phyloP scores from a whole-genome alignment of 1,140 invertebrate genomes.

The Drosophila kepulauana region DNA sequence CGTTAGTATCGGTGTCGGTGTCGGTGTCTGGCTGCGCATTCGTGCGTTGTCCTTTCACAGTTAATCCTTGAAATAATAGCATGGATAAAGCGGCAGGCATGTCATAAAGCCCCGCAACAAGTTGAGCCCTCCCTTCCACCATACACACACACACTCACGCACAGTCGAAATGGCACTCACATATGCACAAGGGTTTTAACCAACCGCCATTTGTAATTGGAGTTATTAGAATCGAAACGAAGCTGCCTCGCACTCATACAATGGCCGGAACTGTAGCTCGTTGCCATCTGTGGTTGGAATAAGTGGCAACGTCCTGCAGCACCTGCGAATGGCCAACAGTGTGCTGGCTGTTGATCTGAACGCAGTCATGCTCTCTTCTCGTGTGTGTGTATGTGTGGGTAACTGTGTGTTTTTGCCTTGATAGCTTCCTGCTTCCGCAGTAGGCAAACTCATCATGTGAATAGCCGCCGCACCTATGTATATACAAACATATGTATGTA shows the following conservation, averaged over 20 bases:
- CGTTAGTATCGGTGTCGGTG: not conserved
- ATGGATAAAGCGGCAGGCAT: conserved; percentile 71
- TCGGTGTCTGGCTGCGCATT: conserved; percentile 48
- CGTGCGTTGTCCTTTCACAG: conserved; percentile 72
- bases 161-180: conserved; percentile 5
- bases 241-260: conserved; percentile 34
- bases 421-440: conserved; percentile 77
- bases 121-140: conserved; percentile 62
- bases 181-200: conserved; percentile 67
- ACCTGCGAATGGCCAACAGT: conserved; percentile 45
- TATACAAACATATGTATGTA: no score
- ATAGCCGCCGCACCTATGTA: conserved; percentile 46
- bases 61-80: conserved; percentile 82
- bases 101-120: conserved; percentile 80
- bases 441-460: conserved; percentile 77
- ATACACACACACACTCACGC: conserved; percentile 2
- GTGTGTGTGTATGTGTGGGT: conserved; percentile 23
- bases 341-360: conserved; percentile 18
- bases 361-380: not conserved
- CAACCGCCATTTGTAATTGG: conserved; percentile 78
- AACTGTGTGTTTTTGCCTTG: conserved; percentile 51
- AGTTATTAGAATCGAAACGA: conserved; percentile 82
- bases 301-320: conserved; percentile 74
- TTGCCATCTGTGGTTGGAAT: conserved; percentile 57
- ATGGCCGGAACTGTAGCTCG: conserved; percentile 36